Conservation (phyloP, 2,113 vertebrate species). For the Ceyx melanurus region DNA sequence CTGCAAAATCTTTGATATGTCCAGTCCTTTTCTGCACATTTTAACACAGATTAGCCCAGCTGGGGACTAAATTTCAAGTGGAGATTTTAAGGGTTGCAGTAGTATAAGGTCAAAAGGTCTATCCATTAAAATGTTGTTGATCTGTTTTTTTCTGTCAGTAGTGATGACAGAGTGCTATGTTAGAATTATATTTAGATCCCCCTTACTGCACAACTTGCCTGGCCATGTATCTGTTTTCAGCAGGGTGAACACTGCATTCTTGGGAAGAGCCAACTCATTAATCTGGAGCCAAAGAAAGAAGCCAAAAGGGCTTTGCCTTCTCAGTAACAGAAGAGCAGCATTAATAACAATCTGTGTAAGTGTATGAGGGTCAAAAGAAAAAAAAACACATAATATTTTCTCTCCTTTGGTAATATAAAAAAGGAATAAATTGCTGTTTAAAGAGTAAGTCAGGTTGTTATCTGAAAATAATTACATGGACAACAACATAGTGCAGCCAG, state of each 20-base stretch:
- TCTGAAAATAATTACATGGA: conserved; percentile 9
- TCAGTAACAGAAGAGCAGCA: neutral
- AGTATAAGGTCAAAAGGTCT: neutral
- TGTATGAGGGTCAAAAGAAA: neutral
- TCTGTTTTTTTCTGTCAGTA: neutral
- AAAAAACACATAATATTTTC: neutral
- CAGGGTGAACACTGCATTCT: neutral
- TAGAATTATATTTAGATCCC: neutral
- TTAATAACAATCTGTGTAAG: neutral
- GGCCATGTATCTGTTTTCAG: neutral
- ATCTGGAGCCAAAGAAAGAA: neutral
- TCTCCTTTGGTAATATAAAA: neutral
- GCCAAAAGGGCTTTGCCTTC: neutral
- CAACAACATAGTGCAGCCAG: neutral
- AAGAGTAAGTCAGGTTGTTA: neutral
- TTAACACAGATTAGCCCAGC: neutral
- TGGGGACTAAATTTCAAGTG: neutral
- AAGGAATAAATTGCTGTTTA: neutral
- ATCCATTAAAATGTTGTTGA: neutral
- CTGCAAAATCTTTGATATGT: neutral
- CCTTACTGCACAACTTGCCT: neutral
- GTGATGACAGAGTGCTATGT: neutral
- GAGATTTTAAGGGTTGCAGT: neutral
- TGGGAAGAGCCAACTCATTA: neutral
- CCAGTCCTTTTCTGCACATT: neutral